Percentiles rank a stretch among this genome's conserved stretches.
These are phyloP conservation scores for Scolanthus callimorphus DNA, from an alignment of 92 coral and sea anemone species.

Conservation along the genomic window DNA sequence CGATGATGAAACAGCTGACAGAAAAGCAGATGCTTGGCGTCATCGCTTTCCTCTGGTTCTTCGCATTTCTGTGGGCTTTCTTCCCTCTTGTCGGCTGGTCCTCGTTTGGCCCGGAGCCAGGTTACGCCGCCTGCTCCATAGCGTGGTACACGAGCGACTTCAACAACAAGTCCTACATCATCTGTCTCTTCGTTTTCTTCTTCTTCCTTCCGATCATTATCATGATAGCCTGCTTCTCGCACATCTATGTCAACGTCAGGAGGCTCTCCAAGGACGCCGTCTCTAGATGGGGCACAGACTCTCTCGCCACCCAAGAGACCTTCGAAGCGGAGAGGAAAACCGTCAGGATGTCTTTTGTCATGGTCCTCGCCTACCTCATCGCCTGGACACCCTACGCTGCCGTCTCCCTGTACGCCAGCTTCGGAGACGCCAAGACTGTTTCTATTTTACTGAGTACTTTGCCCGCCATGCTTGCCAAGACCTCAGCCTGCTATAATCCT, in stretches of 20 bases:
- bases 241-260: constrained; percentile 36
- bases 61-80: constrained; percentile 43
- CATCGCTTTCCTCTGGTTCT: constrained; percentile 42
- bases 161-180: constrained; percentile 29
- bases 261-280: constrained; percentile 34
- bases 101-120: constrained; percentile 59
- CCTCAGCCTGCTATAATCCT: constrained; percentile 61
- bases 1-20: not conserved
- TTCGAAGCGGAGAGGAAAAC: constrained; percentile 31
- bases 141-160: constrained; percentile 45
- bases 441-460: constrained; percentile 12
- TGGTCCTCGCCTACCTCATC: constrained; percentile 55
- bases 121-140: constrained; percentile 58
- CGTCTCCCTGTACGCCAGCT: constrained; percentile 54
- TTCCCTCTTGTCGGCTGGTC: constrained; percentile 82
- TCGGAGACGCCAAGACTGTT: constrained; percentile 24
- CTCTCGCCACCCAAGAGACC: constrained; percentile 41
- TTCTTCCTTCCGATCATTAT: constrained; percentile 48
- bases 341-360: constrained; percentile 32
- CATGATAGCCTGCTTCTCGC: constrained; percentile 30
- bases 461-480: constrained; percentile 75
- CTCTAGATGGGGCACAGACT: constrained; percentile 41
- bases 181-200: constrained; percentile 50
- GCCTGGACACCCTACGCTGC: constrained; percentile 93
- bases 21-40: constrained; percentile 9